Base-by-base conservation (phyloP, 35 echinoderm and acorn worm species). In the Ophioderma brevispina region DNA sequence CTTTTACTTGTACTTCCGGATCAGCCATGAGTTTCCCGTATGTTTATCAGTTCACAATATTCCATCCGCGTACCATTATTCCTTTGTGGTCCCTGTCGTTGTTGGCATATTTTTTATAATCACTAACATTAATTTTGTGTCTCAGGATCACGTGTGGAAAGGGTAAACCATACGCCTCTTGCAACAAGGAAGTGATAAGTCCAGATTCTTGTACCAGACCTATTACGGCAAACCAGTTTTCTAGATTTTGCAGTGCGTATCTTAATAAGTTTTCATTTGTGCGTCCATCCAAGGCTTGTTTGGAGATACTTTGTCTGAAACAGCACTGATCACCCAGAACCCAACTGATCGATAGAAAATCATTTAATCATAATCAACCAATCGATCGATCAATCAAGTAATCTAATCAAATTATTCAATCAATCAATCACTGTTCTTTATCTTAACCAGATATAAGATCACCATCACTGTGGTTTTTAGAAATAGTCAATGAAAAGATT, bases 191-290 rank as follows among this genome's bases (percentile, higher is more conserved):
- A 99, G 76, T 17, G 93, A 92, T 33, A 89, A 37, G 78, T 99
- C n/a, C 97, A 41, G 91, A 99, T 28, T 99, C 78, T 30, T 94
- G 88, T 0, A 92, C 88, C 10, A 99, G 42, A 28, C 94, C 94
- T 15, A 99, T 93, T 33, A 99, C 88, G 14, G 93, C 88, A 15
- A 99, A 99, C 88, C 94, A 99, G 38, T 88, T 83, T 35, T 95
- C 97, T 23, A 99, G 37, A 78, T 99, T 92, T 21, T 85, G 31
- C 4, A 93, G 35, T 21, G 87, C 84, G 46, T 93, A 92, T 8
- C 93, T 32, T 0, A 93, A 39, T 14, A 99, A 39, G 31, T 50
- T 79, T 91, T 84, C 17, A 59, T 64, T 36, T 85, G 46, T 23
- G 88, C 80, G 21, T 88, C n/a, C 34, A 33, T 78, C 91, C 13